phyloP scores from a whole-genome alignment of 2,113 vertebrate genomes.

The Silurus asotus region DNA sequence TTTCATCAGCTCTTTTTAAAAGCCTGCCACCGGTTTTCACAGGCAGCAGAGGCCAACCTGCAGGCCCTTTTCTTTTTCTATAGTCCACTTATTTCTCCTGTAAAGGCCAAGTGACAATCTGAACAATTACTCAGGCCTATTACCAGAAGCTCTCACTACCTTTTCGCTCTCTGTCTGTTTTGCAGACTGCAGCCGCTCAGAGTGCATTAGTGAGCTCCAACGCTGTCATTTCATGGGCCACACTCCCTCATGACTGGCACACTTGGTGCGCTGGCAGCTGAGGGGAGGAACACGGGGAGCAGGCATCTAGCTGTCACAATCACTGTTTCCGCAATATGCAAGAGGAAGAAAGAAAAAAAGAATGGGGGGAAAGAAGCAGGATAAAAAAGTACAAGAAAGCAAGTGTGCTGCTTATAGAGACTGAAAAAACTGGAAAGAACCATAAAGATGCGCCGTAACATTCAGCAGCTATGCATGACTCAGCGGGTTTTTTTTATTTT shows the following conservation, averaged over 20 bases:
- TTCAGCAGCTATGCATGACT: background rate
- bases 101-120: slow-evolving; percentile 78
- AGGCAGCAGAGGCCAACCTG: slow-evolving; percentile 46
- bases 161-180: slow-evolving; percentile 34
- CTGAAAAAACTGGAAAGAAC: background rate
- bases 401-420: background rate
- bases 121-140: slow-evolving; percentile 74
- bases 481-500: too few species aligned
- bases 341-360: background rate
- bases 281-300: slow-evolving; percentile 9
- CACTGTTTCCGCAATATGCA: slow-evolving; percentile 5
- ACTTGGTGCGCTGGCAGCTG: slow-evolving; percentile 3
- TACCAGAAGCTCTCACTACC: slow-evolving; percentile 58
- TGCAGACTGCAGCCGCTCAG: slow-evolving; percentile 29
- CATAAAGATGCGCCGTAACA: background rate
- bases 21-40: slow-evolving; percentile 15
- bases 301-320: slow-evolving; percentile 27
- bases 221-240: slow-evolving; percentile 51
- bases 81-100: slow-evolving; percentile 63
- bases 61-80: slow-evolving; percentile 49
- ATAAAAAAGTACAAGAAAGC: background rate
- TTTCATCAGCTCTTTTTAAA: slow-evolving; percentile 37
- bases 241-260: slow-evolving; percentile 41
- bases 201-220: slow-evolving; percentile 53
- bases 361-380: background rate